Evolutionary conservation across 2,888 invertebrate species (phyloP).

Genomic region (Strigamia transsilvanica): DNA sequence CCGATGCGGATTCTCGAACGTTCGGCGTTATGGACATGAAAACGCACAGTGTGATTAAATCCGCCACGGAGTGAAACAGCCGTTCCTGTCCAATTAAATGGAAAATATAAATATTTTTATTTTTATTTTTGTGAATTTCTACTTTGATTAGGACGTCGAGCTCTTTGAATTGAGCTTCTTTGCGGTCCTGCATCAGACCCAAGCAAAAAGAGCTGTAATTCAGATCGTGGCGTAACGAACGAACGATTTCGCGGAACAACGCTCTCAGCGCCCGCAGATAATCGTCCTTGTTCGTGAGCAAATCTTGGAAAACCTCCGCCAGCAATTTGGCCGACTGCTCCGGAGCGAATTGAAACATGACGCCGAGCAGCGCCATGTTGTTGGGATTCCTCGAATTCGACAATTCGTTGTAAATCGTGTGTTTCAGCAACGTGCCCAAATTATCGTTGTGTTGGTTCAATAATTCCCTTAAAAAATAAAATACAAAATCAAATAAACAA

Average conservation of each 20-base stretch:
- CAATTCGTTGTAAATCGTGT: constrained; percentile 93
- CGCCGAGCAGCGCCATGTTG: constrained; percentile 90
- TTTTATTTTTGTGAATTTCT: no score
- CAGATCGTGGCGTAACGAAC: constrained; percentile 82
- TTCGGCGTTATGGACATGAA: constrained; percentile 81
- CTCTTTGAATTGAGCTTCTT: constrained; percentile 62
- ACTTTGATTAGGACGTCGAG: constrained; percentile 61
- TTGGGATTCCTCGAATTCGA: constrained; percentile 88
- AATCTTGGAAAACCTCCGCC: constrained; percentile 73
- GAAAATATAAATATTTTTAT: no score
- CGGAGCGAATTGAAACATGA: constrained; percentile 85
- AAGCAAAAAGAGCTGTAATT: constrained; percentile 81
- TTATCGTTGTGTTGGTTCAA: constrained; percentile 85
- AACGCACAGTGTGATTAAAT: constrained; percentile 85
- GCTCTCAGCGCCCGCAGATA: constrained; percentile 86
- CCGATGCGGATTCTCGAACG: constrained; percentile 72
- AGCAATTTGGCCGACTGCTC: constrained; percentile 76
- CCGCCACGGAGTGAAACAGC: constrained; percentile 82
- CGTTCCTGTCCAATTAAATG: constrained; percentile 73
- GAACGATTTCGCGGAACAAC: constrained; percentile 86
- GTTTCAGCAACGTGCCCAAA: constrained; percentile 83
- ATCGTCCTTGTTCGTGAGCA: constrained; percentile 87
- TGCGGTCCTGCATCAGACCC: constrained; percentile 72
- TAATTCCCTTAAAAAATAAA: constrained; percentile 74
- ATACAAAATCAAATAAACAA: neutral